Conservation (phyloP, 2,888 invertebrate species). For the Anagyrus pseudococci region DNA sequence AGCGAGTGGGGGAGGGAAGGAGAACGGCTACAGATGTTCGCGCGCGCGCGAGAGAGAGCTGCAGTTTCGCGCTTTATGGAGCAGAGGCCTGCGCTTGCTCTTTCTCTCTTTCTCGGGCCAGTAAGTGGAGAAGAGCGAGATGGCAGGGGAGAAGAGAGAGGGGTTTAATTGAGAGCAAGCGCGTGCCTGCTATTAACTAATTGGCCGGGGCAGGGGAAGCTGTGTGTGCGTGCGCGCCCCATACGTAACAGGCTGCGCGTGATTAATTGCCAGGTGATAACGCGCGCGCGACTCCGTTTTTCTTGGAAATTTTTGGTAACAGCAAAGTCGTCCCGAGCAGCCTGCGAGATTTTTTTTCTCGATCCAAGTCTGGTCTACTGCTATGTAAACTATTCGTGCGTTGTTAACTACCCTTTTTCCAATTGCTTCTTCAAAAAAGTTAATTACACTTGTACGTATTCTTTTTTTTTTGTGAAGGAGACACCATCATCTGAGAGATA, state of each 20-base stretch:
- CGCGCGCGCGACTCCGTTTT: not conserved
- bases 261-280: conserved; percentile 13
- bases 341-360: too few relatives aligned
- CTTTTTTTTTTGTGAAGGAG: too few relatives aligned
- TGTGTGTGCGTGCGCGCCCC: too few relatives aligned
- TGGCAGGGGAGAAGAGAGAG: not conserved
- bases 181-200: conserved; percentile 22
- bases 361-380: too few relatives aligned
- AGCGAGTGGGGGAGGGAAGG: conserved; percentile 34
- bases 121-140: too few relatives aligned
- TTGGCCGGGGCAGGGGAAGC: too few relatives aligned
- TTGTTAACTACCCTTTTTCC: too few relatives aligned
- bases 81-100: not conserved
- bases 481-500: too few relatives aligned
- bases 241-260: not conserved
- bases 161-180: conserved; percentile 23
- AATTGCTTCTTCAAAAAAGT: too few relatives aligned
- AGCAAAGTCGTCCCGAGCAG: too few relatives aligned
- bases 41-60: conserved; percentile 9
- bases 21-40: conserved; percentile 45
- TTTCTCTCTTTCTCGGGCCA: not conserved
- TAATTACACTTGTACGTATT: too few relatives aligned
- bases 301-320: not conserved
- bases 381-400: too few relatives aligned
- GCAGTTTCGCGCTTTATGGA: conserved; percentile 15